A percentile compares a stretch with the other conserved stretches of the same genome.
Evolutionary conservation across 2,113 vertebrate species (phyloP).

Genomic region (Butorides virescens): DNA sequence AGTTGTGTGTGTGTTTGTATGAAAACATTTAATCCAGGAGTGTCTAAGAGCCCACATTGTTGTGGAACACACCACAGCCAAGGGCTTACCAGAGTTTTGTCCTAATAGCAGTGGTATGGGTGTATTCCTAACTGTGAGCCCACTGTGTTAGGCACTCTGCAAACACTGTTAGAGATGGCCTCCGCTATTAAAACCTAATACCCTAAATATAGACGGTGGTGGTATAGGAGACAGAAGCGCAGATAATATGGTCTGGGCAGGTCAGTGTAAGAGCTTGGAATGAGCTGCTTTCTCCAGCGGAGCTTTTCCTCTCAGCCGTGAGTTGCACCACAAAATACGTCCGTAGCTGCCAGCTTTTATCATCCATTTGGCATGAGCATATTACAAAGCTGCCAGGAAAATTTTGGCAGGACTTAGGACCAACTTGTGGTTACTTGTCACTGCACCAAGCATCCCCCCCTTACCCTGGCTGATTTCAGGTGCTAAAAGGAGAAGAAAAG

Average conservation of each 20-base stretch:
- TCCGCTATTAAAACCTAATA: background rate
- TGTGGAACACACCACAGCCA: background rate
- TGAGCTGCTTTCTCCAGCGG: background rate
- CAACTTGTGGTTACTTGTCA: background rate
- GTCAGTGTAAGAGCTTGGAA: background rate
- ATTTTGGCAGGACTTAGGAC: background rate
- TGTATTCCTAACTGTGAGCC: background rate
- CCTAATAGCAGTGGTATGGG: background rate
- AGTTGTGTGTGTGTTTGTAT: background rate
- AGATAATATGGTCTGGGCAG: background rate
- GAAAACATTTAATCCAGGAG: background rate
- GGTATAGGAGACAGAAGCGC: background rate
- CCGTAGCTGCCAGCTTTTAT: background rate
- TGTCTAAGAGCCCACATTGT: background rate
- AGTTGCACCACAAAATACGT: background rate
- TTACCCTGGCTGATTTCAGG: background rate
- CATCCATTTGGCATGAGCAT: background rate
- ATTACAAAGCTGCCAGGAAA: background rate
- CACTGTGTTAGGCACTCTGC: background rate
- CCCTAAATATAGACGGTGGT: background rate
- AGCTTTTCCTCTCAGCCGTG: background rate
- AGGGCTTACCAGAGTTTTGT: background rate
- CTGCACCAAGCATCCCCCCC: background rate
- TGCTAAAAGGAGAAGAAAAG: background rate
- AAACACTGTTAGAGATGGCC: background rate